Evolutionary conservation across 1,140 invertebrate species (phyloP), one percentile per base, ranked within the genome.

Genomic region (Drosophila pandora): DNA sequence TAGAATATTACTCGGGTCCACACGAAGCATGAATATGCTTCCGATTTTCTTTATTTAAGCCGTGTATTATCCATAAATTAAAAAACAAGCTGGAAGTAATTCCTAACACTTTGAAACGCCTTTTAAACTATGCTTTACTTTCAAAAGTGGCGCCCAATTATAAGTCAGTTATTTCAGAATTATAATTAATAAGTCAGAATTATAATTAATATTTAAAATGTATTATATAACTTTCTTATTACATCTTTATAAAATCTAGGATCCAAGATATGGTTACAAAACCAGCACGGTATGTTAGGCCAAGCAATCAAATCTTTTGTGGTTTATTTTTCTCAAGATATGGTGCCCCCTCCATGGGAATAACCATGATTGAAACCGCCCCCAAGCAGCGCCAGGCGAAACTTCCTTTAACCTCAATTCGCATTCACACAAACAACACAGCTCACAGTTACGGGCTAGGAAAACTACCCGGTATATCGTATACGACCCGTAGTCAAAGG

Each of bases 361-460:
- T 75, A 54, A 59, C 30, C 48, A 65, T 75, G 71, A 75, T 75
- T 74, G 70, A 74, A 75, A 41, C 72, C 72, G 72, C 73, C 73
- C 72, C 71, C 55, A 47, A 49, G 50, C 49, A 59, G 50, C 56
- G 63, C 37, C 56, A 17, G 49, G 57, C 74, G 23, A 71, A 82
- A 89, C 85, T 91, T 91, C 90, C 90, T 91, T 90, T 91, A 91
- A 91, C 90, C 90, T 91, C 89, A 90, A 83, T 91, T 87, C 76
- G 75, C 48, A 83, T 61, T 55, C 68, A 75, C 55, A 64, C 47
- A 57, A 52, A 63, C 59, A 37, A 37, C 10, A 28, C 25, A 28
- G 56, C 4, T 17, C 53, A 71, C 63, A 79, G 75, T 34, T n/a
- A 47, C 30, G 49, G 23, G 52, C 34, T 49, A 43, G 52, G 48